Conservation (phyloP, 1,140 invertebrate species). For the Potamilus streckersoni region DNA sequence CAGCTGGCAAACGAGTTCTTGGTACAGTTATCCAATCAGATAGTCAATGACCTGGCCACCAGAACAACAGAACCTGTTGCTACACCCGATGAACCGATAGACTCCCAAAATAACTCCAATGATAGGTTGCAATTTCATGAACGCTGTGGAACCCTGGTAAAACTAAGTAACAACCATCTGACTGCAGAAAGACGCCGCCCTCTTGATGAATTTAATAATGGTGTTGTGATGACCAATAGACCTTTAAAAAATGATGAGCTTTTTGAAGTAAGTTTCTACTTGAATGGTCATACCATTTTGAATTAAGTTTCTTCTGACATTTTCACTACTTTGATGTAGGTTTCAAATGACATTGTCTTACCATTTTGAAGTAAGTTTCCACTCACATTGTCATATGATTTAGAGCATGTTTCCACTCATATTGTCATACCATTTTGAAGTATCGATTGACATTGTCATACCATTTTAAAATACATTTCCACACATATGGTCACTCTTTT, state of each 20-base stretch:
- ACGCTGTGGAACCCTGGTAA: conserved; percentile 87
- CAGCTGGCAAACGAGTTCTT: conserved; percentile 60
- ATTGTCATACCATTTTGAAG: too few relatives aligned
- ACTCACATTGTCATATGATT: too few relatives aligned
- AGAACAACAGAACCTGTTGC: conserved; percentile 40
- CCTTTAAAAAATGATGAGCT: conserved; percentile 76
- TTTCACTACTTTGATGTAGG: too few relatives aligned
- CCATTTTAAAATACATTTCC: too few relatives aligned
- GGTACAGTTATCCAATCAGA: conserved; percentile 59
- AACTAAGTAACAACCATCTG: conserved; percentile 86
- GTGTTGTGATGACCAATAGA: conserved; percentile 85
- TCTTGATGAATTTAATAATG: conserved; percentile 81
- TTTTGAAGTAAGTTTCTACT: conserved; percentile 88
- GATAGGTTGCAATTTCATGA: conserved; percentile 84
- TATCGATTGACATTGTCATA: too few relatives aligned
- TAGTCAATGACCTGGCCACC: conserved; percentile 52
- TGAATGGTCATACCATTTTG: too few relatives aligned
- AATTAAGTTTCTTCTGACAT: too few relatives aligned
- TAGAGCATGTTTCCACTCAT: too few relatives aligned
- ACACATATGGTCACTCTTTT: too few relatives aligned
- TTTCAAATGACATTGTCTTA: too few relatives aligned
- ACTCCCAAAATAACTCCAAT: conserved; percentile 35
- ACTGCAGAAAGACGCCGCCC: conserved; percentile 82
- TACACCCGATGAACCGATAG: conserved; percentile 10
- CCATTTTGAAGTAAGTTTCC: too few relatives aligned